A percentile compares a stretch with the other conserved stretches of the same genome.
Conservation (phyloP, 2,113 vertebrate genomes). For the Panurus biarmicus region DNA sequence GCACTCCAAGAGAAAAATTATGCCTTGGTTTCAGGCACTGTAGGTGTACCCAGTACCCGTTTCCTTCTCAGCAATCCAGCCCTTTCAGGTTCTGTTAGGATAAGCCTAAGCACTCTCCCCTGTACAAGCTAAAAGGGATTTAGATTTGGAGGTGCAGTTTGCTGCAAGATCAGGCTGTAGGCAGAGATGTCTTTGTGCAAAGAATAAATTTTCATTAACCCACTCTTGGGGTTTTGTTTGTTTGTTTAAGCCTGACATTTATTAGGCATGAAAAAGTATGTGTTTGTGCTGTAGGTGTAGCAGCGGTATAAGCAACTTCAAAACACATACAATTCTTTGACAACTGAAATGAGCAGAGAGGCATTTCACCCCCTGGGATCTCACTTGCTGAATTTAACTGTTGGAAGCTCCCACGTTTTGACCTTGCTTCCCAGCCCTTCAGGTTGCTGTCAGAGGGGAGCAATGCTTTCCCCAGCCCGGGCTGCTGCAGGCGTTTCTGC, state of each 20-base stretch:
- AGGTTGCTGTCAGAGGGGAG: not conserved
- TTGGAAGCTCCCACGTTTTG: not conserved
- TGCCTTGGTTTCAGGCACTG: not conserved
- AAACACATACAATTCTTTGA: not conserved
- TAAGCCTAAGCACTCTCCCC: not conserved
- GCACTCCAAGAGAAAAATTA: not conserved
- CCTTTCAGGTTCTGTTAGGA: not conserved
- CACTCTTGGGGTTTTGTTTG: not conserved
- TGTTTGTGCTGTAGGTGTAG: not conserved
- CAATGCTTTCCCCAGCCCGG: not conserved
- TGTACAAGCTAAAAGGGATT: not conserved
- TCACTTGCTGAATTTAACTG: not conserved
- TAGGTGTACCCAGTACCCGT: accelerated
- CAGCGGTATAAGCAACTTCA: not conserved
- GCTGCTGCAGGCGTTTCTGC: not conserved
- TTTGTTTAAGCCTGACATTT: not conserved
- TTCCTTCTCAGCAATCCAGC: not conserved
- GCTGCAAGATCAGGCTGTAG: not conserved
- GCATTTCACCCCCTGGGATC: not conserved
- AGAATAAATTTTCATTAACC: not conserved
- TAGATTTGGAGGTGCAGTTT: not conserved
- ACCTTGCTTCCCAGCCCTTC: not conserved
- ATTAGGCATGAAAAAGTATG: not conserved
- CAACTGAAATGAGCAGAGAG: not conserved
- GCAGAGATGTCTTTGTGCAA: not conserved